phyloP scores from a whole-genome alignment of 2,888 invertebrate genomes.

The Zaprionus obscuricornis region DNA sequence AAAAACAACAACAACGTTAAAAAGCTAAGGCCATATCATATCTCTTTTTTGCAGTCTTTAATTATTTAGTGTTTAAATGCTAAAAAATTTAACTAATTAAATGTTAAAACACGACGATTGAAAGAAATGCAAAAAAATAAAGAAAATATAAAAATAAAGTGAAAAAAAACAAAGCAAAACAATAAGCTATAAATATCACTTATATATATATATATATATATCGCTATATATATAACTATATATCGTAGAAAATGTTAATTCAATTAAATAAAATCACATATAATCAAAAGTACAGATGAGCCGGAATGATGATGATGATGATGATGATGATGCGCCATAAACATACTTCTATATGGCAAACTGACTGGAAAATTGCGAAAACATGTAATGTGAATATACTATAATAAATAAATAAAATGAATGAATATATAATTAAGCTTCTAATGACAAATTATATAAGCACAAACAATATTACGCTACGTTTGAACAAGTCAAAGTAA shows the following conservation, averaged over 20 bases:
- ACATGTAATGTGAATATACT: conserved; percentile 15
- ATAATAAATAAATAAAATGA: background rate
- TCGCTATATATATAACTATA: too few relatives aligned
- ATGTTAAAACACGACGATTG: conserved; percentile 17
- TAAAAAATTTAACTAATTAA: conserved; percentile 47
- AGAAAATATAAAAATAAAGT: conserved; percentile 25
- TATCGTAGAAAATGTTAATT: conserved; percentile 28
- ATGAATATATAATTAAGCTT: conserved; percentile 25
- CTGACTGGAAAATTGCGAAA: conserved; percentile 8
- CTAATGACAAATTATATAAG: too few relatives aligned
- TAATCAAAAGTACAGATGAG: conserved; percentile 20
- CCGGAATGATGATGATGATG: conserved; percentile 6
- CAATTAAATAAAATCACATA: conserved; percentile 31
- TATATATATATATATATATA: too few relatives aligned
- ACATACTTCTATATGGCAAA: background rate
- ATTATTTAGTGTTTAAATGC: conserved; percentile 58
- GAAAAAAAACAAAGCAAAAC: conserved; percentile 15
- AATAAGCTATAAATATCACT: too few relatives aligned
- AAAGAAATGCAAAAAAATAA: conserved; percentile 14
- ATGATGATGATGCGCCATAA: too few relatives aligned
- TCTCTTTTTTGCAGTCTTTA: conserved; percentile 19
- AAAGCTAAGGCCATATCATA: conserved; percentile 27
- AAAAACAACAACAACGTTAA: conserved; percentile 10
- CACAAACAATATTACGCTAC: too few relatives aligned
- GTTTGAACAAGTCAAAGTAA: too few relatives aligned